Evolutionary conservation across 1,140 invertebrate genomes (phyloP), one percentile per base, ranked within the genome.

Genomic region (Muscidifurax raptorellus): DNA sequence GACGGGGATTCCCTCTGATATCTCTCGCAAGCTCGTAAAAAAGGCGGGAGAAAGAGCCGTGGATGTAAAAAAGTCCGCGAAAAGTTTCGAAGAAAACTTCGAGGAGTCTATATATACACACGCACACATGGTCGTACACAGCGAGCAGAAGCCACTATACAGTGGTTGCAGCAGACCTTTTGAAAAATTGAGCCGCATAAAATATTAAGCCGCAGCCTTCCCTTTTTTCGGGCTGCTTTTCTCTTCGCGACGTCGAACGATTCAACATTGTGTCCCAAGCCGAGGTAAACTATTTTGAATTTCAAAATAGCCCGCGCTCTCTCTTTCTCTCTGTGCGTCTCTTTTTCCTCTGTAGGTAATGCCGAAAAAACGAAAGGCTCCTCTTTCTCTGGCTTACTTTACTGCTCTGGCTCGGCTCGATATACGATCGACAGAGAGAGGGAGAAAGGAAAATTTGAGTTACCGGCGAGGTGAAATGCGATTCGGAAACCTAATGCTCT

Each of bases 281-380:
- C 84, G 84, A 88, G 89, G 87, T 90, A 89, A 90, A 89, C 88
- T 91, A 86, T 89, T 91, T 89, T 91, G 89, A 90, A 91, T 88
- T 91, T 90, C 88, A 90, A 90, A n/a, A 91, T 91, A 86, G 85
- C 82, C 52, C 72, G 81, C 1, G 44, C 13, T 2, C 25, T 0
- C 36, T 80, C 25, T 69, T 32, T 80, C 22, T 80, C 22, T 2
- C 22, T 59, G 7, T 40, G 36, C 10, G 7, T 40, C 32, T 36
- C 36, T 18, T 64, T 32, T 40, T 40, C 36, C 36, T 18, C 2
- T 59, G 15, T 0, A 22, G 0, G 18, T 59, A 74, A 25, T 86
- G 85, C 84, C 86, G 86, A 86, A 89, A 89, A 88, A 88, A 88
- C 80, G 86, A 88, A 71, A 28, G 36, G 10, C 44, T 47, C 25